Evolutionary conservation across 2,797 vertebrate genomes (phyloP).

Genomic region (Scomberomorus guttatus): DNA sequence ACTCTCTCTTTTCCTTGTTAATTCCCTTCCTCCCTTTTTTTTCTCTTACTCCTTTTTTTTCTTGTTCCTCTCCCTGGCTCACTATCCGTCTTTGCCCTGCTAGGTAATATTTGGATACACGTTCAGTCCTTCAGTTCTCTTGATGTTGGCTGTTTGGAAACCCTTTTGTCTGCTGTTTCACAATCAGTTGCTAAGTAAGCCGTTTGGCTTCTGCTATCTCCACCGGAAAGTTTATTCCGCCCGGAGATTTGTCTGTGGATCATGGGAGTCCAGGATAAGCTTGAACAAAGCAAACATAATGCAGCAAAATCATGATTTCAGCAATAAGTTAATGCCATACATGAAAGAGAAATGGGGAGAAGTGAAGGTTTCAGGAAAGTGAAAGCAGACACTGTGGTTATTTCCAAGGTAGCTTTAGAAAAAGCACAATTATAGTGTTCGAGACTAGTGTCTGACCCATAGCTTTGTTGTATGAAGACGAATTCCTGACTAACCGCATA

Average conservation of each 20-base stretch:
- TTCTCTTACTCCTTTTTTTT: not conserved
- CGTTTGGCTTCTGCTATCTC: slow-evolving; percentile 47
- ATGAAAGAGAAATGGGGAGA: slow-evolving; percentile 5
- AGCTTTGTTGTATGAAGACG: not conserved
- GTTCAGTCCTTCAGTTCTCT: slow-evolving; percentile 1
- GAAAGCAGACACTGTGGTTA: not conserved
- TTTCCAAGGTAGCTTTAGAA: not conserved
- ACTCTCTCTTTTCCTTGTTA: not conserved
- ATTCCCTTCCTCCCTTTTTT: not conserved
- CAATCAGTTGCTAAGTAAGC: slow-evolving; percentile 54
- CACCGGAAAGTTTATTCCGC: slow-evolving; percentile 46
- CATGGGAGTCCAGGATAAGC: slow-evolving; percentile 21
- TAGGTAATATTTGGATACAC: slow-evolving; percentile 31
- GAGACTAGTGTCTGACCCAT: not conserved
- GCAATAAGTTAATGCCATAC: slow-evolving; percentile 27
- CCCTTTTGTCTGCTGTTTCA: slow-evolving; percentile 50
- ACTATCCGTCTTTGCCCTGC: not conserved
- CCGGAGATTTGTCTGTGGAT: slow-evolving; percentile 55
- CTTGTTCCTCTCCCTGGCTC: not conserved
- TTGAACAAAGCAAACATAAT: slow-evolving; percentile 47
- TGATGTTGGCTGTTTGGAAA: slow-evolving; percentile 12
- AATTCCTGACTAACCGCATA: not conserved
- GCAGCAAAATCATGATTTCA: slow-evolving; percentile 48
- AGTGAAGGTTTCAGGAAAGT: not conserved
- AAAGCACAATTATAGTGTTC: not conserved